phyloP scores from a whole-genome alignment of 2,888 invertebrate genomes.

The Hydriomena furcata region DNA sequence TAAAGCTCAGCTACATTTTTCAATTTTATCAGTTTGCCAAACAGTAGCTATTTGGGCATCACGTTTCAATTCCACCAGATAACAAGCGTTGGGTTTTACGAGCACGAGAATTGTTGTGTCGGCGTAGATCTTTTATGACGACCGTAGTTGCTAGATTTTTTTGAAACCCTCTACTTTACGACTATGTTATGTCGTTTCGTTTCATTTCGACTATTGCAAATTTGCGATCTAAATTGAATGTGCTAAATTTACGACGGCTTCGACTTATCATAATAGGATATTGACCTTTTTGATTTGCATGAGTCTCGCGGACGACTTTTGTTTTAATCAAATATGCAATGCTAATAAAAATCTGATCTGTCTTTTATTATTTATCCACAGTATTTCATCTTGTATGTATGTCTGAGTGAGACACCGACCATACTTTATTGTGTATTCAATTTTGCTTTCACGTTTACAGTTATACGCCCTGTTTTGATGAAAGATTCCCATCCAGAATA shows the following conservation, averaged over 20 bases:
- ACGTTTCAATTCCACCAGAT: constrained; percentile 50
- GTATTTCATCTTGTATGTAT: not conserved
- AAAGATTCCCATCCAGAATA: not conserved
- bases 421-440: not conserved
- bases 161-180: constrained; percentile 39
- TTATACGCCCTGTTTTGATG: constrained; percentile 12
- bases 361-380: not conserved
- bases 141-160: constrained; percentile 42
- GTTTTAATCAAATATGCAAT: not conserved
- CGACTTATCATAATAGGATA: constrained; percentile 22
- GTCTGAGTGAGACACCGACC: not conserved
- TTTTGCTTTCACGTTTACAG: not conserved
- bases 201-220: constrained; percentile 23
- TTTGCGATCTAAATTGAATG: constrained; percentile 23
- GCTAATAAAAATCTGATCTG: no score
- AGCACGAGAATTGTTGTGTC: constrained; percentile 52
- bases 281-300: constrained; percentile 24
- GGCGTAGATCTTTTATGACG: constrained; percentile 42
- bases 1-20: constrained; percentile 6
- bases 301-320: not conserved
- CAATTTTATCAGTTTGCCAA: constrained; percentile 18
- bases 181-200: constrained; percentile 24
- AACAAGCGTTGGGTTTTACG: constrained; percentile 66
- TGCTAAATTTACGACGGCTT: constrained; percentile 26
- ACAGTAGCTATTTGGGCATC: constrained; percentile 38